Evolutionary conservation across 2,888 invertebrate species (phyloP), one percentile per base, ranked within the genome.

Genomic region (Cataglyphis albicans): DNA sequence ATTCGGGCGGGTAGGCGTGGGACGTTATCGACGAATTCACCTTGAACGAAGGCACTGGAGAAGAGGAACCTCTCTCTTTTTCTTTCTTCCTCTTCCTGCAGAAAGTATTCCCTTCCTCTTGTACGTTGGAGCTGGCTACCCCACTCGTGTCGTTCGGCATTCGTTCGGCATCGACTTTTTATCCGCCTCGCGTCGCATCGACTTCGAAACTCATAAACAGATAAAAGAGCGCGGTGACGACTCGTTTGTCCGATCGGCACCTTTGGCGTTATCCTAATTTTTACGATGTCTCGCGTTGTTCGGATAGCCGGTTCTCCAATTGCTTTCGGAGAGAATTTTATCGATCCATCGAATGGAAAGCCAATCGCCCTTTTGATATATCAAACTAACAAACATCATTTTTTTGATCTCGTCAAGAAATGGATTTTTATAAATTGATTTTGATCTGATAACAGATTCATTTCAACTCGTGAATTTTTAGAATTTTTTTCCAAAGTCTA

Each of bases 21-120:
- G 89, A 90, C 85, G 89, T 89, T 90, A 90, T 90, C 90, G 90
- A 90, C 90, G 84, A 90, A 90, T 90, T 90, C 89, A 90, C 90
- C 88, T 89, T 88, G 90, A 86, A 84, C 82, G 82, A 75, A 90
- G 88, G 86, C 74, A 81, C 68, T 83, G 64, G 73, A 81, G 61
- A 57, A 84, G 82, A 65, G 55, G 44, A 81, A 76, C 85, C 83
- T 83, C 52, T 84, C 84, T 63, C 48, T 65, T 18, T 81, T 76
- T 70, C 83, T 83, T 44, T 83, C 84, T 63, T 41, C 65, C 12
- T 82, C 81, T 70, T 57, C 25, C 35, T 68, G 57, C 68, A 76
- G 32, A 57, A 59, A 76, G 32, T 44, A 59, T 35, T 70, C 25
- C 18, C 25, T 18, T 59, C 59, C 35, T 59, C 35, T 72, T 35